phyloP scores from a whole-genome alignment of 2,113 vertebrate species.

The Oenanthe melanoleuca region DNA sequence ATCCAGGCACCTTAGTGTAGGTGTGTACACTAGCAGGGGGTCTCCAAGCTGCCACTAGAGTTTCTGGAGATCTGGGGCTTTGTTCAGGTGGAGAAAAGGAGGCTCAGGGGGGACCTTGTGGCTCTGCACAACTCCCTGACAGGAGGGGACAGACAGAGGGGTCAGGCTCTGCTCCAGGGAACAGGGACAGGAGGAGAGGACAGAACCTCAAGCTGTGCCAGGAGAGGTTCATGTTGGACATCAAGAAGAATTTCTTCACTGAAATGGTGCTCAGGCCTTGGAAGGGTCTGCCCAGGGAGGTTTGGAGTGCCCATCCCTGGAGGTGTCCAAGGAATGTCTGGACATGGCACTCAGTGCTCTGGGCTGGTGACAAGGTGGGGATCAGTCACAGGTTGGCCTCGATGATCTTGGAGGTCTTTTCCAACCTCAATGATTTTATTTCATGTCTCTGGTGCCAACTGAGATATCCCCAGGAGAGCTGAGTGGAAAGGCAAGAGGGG shows the following conservation, averaged over 20 bases:
- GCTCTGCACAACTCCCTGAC: background rate
- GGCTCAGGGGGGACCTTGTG: background rate
- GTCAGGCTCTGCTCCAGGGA: background rate
- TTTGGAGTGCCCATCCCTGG: background rate
- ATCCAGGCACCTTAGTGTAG: background rate
- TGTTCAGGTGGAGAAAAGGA: background rate
- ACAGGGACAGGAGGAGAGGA: background rate
- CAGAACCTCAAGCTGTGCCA: background rate
- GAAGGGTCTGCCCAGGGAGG: background rate
- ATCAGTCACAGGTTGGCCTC: rapidly evolving
- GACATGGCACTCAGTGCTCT: background rate
- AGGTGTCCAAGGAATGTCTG: background rate
- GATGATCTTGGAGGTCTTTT: background rate
- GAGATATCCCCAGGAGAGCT: background rate
- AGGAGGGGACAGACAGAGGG: background rate
- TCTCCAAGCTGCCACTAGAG: background rate
- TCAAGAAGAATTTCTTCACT: background rate
- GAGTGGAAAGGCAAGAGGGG: background rate
- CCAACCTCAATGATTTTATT: background rate
- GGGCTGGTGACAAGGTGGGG: rapidly evolving
- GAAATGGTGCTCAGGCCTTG: background rate
- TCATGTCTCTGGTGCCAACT: background rate
- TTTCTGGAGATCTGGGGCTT: background rate
- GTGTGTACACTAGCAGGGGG: background rate
- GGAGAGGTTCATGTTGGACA: background rate